A percentile compares a stretch with the other conserved stretches of the same genome.
Conservation (phyloP, 2,797 vertebrate genomes). For the Paguma larvata region DNA sequence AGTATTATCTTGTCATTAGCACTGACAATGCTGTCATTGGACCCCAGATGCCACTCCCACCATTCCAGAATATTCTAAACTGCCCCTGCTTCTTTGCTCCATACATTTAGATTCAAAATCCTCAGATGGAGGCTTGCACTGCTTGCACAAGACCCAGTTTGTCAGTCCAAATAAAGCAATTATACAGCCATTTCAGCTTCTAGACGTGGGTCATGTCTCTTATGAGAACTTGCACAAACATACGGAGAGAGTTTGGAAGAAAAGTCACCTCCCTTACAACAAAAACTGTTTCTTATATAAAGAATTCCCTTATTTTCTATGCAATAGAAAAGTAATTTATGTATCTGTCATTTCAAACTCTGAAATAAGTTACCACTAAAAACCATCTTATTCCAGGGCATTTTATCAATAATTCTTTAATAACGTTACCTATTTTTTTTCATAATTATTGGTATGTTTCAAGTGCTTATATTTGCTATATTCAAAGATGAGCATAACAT, state of each 20-base stretch:
- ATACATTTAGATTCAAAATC: constrained; percentile 45
- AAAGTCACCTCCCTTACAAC: background rate
- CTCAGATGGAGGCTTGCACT: background rate
- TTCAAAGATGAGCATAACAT: constrained; percentile 35
- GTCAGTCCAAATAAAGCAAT: background rate
- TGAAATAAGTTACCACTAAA: constrained; percentile 54
- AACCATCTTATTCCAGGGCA: background rate
- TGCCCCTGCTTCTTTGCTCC: background rate
- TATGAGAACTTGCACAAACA: background rate
- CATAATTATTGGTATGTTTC: background rate
- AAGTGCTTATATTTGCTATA: background rate
- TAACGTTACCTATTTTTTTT: background rate
- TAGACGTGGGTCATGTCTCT: background rate
- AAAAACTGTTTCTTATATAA: background rate
- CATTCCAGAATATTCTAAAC: constrained; percentile 16
- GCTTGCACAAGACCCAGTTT: background rate
- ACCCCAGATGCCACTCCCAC: background rate
- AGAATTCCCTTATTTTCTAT: constrained; percentile 27
- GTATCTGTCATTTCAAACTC: constrained; percentile 24
- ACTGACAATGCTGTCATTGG: background rate
- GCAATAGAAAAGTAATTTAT: constrained; percentile 25
- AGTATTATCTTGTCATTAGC: background rate
- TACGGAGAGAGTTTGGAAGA: background rate
- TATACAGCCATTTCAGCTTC: background rate
- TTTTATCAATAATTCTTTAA: constrained; percentile 21